These are phyloP conservation scores for Drosophila niveifrons DNA, from an alignment of 2,888 invertebrate genomes.

Conservation along the genomic window DNA sequence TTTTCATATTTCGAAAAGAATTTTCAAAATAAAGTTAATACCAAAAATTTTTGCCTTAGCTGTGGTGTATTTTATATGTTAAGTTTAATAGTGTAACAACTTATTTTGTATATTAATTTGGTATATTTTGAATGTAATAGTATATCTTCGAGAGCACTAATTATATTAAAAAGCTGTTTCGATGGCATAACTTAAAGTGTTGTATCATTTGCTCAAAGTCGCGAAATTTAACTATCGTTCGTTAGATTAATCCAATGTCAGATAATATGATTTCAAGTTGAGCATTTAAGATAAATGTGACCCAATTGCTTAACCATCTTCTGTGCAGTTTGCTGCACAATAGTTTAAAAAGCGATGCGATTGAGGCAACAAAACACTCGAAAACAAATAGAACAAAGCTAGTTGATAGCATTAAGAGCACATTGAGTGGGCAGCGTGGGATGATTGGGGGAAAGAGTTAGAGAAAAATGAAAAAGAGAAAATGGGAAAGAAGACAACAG, in stretches of 20 bases:
- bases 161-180: not conserved
- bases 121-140: too few species aligned
- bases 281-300: not conserved
- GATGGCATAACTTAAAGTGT: not conserved
- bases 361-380: conserved; percentile 1
- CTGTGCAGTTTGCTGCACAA: not conserved
- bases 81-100: too few species aligned
- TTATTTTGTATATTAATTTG: too few species aligned
- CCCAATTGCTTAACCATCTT: not conserved
- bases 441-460: conserved; percentile 1
- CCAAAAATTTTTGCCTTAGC: too few species aligned
- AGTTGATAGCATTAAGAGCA: conserved; percentile 7
- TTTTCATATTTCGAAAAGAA: too few species aligned
- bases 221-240: not conserved
- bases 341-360: not conserved
- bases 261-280: not conserved
- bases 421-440: conserved; percentile 4
- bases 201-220: not conserved
- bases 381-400: not conserved
- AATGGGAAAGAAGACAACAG: not conserved
- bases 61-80: too few species aligned
- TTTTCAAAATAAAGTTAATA: too few species aligned
- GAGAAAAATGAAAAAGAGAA: not conserved
- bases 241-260: not conserved
- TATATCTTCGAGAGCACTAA: not conserved